These are phyloP conservation scores for Pardosa pseudoannulata DNA, from an alignment of 2,888 invertebrate species.

Conservation along the genomic window DNA sequence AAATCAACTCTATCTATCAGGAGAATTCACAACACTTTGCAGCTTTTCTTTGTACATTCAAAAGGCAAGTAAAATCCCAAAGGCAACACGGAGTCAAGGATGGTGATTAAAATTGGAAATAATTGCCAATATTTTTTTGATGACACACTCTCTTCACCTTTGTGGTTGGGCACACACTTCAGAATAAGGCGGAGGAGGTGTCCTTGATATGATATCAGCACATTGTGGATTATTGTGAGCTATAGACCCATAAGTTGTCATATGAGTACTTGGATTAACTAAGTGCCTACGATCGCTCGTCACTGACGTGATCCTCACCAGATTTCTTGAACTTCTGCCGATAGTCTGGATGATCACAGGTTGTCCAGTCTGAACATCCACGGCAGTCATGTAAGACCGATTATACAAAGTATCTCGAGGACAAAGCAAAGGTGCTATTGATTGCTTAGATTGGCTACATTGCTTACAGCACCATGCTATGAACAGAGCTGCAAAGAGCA, in stretches of 20 bases:
- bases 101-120: too few species aligned
- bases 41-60: too few species aligned
- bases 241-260: constrained; percentile 29
- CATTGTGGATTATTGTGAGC: neutral
- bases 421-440: neutral
- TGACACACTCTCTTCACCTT: too few species aligned
- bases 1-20: too few species aligned
- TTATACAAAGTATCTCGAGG: neutral
- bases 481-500: constrained; percentile 30
- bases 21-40: too few species aligned
- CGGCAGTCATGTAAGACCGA: constrained; percentile 25
- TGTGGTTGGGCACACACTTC: neutral
- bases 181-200: constrained; percentile 35
- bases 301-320: neutral
- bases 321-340: neutral
- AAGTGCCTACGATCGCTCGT: neutral
- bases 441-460: constrained; percentile 22
- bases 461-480: constrained; percentile 38
- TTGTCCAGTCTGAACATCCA: constrained; percentile 47
- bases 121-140: too few species aligned
- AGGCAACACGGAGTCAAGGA: too few species aligned
- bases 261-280: neutral
- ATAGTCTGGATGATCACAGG: constrained; percentile 32
- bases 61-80: too few species aligned
- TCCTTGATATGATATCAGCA: neutral